These are phyloP conservation scores for Sardinella longiceps DNA, from an alignment of 2,797 vertebrate species.

Conservation along the genomic window DNA sequence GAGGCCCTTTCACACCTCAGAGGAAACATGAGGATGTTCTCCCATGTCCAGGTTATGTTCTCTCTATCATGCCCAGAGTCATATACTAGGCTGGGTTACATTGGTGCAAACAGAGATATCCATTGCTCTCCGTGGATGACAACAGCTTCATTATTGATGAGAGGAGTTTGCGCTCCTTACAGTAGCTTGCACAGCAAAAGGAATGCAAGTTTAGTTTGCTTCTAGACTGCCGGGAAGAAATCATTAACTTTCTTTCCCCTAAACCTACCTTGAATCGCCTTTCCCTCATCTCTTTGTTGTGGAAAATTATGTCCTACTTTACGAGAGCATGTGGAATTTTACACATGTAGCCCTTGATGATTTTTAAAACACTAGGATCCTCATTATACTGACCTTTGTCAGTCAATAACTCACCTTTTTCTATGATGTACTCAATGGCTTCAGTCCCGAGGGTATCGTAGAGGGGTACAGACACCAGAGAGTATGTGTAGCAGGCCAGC, in stretches of 20 bases:
- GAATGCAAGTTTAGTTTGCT: background rate
- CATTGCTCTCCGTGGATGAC: background rate
- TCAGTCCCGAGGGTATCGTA: constrained; percentile 82
- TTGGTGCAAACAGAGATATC: background rate
- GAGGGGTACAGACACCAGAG: constrained; percentile 80
- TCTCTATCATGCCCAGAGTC: background rate
- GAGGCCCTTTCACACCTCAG: background rate
- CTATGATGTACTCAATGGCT: constrained; percentile 77
- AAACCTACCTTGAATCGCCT: no score
- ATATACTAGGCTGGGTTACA: background rate
- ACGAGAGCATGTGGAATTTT: background rate
- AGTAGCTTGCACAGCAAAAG: background rate
- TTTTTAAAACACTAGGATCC: background rate
- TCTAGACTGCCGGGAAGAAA: background rate
- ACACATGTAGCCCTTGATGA: background rate
- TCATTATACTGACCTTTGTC: background rate
- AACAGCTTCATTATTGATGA: background rate
- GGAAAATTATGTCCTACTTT: background rate
- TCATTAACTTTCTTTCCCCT: background rate
- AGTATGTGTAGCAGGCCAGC: constrained; percentile 82
- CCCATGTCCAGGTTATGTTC: background rate
- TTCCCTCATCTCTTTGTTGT: background rate
- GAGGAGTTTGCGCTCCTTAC: no score
- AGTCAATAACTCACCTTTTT: constrained; percentile 73
- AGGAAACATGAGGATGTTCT: background rate